phyloP scores from a whole-genome alignment of 1,140 invertebrate genomes.

The Nebria ingens region DNA sequence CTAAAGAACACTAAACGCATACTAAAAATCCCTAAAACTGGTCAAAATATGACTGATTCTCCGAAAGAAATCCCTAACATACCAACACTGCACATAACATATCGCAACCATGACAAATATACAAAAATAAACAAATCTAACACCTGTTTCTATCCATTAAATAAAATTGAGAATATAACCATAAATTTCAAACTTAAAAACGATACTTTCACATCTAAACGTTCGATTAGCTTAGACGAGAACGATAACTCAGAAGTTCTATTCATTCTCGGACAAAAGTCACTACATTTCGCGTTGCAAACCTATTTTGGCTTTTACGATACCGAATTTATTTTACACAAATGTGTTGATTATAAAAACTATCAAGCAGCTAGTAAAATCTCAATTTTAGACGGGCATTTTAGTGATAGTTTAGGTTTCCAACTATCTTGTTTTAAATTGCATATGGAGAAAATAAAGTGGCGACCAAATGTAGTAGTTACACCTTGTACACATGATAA shows the following conservation, averaged over 20 bases:
- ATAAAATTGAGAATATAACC: background rate
- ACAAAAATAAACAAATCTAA: background rate
- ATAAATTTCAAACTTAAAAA: background rate
- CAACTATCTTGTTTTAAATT: conserved; percentile 33
- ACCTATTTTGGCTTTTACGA: conserved; percentile 33
- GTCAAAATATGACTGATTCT: conserved; percentile 24
- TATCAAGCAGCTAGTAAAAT: conserved; percentile 36
- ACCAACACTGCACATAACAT: conserved; percentile 31
- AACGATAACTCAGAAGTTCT: background rate
- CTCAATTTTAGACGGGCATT: conserved; percentile 33
- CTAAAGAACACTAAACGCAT: conserved; percentile 39
- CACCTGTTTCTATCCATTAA: conserved; percentile 8
- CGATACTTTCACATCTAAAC: background rate
- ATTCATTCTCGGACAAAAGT: conserved; percentile 26
- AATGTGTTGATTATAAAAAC: conserved; percentile 33
- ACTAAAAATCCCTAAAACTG: conserved; percentile 35
- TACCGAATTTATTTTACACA: conserved; percentile 26
- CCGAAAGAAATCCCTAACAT: conserved; percentile 31
- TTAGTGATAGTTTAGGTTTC: conserved; percentile 35
- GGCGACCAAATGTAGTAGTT: conserved; percentile 8
- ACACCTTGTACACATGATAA: conserved; percentile 7
- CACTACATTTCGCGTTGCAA: conserved; percentile 33
- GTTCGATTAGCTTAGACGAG: background rate
- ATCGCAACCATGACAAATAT: conserved; percentile 7
- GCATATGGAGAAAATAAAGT: conserved; percentile 19